Conservation (phyloP, 2,888 invertebrate species). For the Sepiola atlantica region DNA sequence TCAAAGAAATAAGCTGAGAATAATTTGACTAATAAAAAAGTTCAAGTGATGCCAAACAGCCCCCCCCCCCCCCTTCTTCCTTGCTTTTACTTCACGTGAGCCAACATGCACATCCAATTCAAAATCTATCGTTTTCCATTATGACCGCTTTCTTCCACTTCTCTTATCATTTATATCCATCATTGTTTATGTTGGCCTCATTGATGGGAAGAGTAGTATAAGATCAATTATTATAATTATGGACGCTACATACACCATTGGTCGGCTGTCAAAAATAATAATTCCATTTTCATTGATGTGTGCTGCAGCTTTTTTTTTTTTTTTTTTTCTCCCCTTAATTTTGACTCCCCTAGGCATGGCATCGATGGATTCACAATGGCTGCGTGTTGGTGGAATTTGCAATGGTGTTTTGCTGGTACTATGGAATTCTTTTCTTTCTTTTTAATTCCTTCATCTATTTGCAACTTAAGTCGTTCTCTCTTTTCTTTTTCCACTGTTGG, state of each 20-base stretch:
- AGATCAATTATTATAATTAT: constrained; percentile 10
- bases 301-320: neutral
- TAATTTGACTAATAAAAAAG: too few species aligned
- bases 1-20: too few species aligned
- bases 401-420: constrained; percentile 32
- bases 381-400: constrained; percentile 32
- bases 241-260: neutral
- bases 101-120: neutral
- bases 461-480: neutral
- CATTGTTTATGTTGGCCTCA: neutral
- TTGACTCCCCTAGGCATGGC: neutral
- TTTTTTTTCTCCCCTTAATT: too few species aligned
- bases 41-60: too few species aligned
- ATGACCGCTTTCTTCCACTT: neutral
- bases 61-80: too few species aligned
- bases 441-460: neutral
- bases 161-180: neutral
- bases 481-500: neutral
- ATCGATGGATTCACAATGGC: constrained; percentile 13
- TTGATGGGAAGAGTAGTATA: neutral
- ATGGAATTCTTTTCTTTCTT: constrained; percentile 12
- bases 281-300: neutral
- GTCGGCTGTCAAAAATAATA: constrained; percentile 10
- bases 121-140: neutral
- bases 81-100: neutral